Conservation (phyloP, 1,140 invertebrate species). For the Listronotus oregonensis region DNA sequence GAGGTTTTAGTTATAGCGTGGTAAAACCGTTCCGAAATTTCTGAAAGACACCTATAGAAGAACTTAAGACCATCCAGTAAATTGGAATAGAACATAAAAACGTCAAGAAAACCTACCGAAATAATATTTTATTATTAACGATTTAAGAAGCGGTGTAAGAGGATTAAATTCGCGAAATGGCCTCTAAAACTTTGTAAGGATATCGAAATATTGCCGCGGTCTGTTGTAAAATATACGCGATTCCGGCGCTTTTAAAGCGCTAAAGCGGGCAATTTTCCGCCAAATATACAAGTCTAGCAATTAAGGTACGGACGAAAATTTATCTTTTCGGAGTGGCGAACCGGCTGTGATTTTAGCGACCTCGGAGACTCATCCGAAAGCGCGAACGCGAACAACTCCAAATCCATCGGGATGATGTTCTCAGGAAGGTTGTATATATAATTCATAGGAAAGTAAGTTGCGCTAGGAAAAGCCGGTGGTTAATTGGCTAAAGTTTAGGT, state of each 20-base stretch:
- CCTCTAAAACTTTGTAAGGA: neutral
- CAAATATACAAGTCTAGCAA: constrained; percentile 19
- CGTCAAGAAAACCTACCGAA: neutral
- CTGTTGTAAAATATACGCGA: constrained; percentile 10
- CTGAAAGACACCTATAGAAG: too few relatives aligned
- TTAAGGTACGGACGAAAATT: constrained; percentile 11
- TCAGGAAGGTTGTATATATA: too few relatives aligned
- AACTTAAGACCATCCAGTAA: too few relatives aligned
- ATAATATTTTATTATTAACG: constrained; percentile 39
- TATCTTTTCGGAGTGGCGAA: constrained; percentile 8
- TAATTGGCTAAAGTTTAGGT: too few relatives aligned
- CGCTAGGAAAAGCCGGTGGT: too few relatives aligned
- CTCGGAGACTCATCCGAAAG: constrained; percentile 5
- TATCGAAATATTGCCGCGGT: constrained; percentile 11
- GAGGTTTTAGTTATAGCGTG: too few relatives aligned
- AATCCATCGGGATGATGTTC: too few relatives aligned
- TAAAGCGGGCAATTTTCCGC: constrained; percentile 15
- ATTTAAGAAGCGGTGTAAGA: constrained; percentile 25
- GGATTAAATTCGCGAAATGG: constrained; percentile 34
- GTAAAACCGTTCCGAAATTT: too few relatives aligned
- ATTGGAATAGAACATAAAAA: too few relatives aligned
- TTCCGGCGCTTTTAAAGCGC: neutral
- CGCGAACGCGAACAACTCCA: neutral
- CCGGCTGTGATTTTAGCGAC: neutral
- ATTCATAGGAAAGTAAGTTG: too few relatives aligned